Evolutionary conservation across 2,888 invertebrate species (phyloP).

Genomic region (Panzeria rudis): DNA sequence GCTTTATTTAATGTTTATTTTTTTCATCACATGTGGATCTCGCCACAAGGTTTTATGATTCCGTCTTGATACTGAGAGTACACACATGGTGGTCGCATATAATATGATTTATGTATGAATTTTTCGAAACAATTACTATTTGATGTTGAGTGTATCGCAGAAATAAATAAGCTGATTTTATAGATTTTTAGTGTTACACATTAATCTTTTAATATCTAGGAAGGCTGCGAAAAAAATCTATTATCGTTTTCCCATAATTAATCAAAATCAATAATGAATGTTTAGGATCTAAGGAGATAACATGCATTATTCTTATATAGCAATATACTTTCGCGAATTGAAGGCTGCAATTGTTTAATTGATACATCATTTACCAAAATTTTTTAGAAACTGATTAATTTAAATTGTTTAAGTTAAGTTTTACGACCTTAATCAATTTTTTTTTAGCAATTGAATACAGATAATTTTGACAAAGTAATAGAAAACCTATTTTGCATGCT

Average conservation of each 20-base stretch:
- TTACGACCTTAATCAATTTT: background rate
- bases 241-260: slow-evolving; percentile 52
- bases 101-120: slow-evolving; percentile 36
- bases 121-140: slow-evolving; percentile 23
- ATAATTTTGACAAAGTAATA: background rate
- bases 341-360: background rate
- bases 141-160: slow-evolving; percentile 2
- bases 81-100: slow-evolving; percentile 4
- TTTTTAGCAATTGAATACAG: background rate
- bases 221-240: slow-evolving; percentile 16
- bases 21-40: background rate
- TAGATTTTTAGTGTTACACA: slow-evolving; percentile 35
- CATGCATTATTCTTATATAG: background rate
- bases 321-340: background rate
- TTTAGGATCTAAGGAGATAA: slow-evolving; percentile 9
- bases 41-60: slow-evolving; percentile 28
- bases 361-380: background rate
- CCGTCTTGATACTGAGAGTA: background rate
- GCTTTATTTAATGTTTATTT: background rate
- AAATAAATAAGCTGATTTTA: slow-evolving; percentile 25
- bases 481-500: background rate
- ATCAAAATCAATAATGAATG: slow-evolving; percentile 25
- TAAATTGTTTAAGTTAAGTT: background rate
- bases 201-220: slow-evolving; percentile 43
- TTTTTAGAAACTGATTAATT: background rate